These are phyloP conservation scores for Corythaeola cristata DNA, from an alignment of 2,113 vertebrate species.

Conservation along the genomic window DNA sequence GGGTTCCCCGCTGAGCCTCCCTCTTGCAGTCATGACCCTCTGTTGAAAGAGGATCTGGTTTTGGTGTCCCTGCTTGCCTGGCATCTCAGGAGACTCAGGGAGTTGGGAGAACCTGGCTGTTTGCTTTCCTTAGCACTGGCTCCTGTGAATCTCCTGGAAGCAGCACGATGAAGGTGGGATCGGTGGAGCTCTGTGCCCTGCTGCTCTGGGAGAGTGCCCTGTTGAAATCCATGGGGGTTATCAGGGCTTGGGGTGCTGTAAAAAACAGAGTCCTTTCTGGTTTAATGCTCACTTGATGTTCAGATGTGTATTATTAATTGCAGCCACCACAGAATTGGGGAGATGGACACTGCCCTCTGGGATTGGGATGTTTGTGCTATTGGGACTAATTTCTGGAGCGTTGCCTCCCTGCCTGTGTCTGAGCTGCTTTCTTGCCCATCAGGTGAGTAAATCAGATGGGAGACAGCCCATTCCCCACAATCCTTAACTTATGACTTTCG, in stretches of 20 bases:
- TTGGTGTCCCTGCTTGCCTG: neutral
- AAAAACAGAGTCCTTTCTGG: neutral
- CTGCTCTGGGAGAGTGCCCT: neutral
- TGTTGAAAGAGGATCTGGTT: neutral
- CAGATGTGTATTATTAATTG: neutral
- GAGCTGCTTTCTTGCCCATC: neutral
- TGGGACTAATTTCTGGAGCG: neutral
- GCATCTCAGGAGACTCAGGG: neutral
- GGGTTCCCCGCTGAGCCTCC: neutral
- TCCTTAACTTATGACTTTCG: neutral
- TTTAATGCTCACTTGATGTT: neutral
- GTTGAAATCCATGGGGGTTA: neutral
- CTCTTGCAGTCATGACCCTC: neutral
- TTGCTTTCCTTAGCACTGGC: neutral
- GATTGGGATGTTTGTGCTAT: neutral
- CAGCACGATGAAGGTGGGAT: neutral
- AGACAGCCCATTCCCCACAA: neutral
- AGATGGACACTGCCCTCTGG: neutral
- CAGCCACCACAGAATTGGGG: neutral
- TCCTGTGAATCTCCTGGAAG: neutral
- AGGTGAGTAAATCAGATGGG: neutral
- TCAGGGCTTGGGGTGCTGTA: neutral
- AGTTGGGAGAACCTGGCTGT: neutral
- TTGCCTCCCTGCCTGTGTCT: neutral
- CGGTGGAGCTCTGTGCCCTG: neutral